phyloP scores from a whole-genome alignment of 2,888 invertebrate genomes.

The Tetanocera ferruginea region DNA sequence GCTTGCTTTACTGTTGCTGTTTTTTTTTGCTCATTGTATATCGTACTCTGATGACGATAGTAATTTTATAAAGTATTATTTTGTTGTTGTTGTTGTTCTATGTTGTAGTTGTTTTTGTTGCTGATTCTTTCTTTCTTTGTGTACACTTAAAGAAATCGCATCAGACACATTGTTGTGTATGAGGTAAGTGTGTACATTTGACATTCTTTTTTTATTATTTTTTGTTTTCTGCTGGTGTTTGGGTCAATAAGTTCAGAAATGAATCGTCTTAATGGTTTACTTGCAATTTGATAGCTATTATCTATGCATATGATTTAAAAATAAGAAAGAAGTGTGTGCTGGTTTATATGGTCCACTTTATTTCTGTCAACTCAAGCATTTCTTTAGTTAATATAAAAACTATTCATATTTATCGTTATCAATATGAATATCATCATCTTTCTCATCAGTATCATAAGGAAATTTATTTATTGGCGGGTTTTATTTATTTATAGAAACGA shows the following conservation, averaged over 20 bases:
- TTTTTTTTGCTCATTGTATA: slow-evolving; percentile 4
- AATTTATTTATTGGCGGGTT: too few species aligned
- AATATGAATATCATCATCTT: too few species aligned
- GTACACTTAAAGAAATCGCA: slow-evolving; percentile 42
- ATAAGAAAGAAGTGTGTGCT: too few species aligned
- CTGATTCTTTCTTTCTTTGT: slow-evolving; percentile 44
- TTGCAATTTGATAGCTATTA: background rate
- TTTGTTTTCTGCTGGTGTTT: background rate
- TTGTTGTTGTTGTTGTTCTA: slow-evolving; percentile 20
- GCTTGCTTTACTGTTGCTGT: background rate
- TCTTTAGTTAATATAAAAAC: too few species aligned
- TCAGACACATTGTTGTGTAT: slow-evolving; percentile 16
- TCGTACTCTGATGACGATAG: slow-evolving; percentile 31
- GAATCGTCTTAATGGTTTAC: background rate
- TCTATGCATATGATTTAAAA: background rate
- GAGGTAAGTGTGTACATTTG: slow-evolving; percentile 4
- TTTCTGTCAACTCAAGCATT: too few species aligned
- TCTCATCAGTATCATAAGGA: too few species aligned
- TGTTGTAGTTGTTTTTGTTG: slow-evolving; percentile 45
- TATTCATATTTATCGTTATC: too few species aligned
- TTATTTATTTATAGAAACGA: too few species aligned
- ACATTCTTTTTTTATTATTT: background rate
- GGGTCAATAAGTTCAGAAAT: slow-evolving; percentile 29
- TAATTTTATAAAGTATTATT: slow-evolving; percentile 30
- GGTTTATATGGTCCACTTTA: too few species aligned